Evolutionary conservation across 2,888 invertebrate genomes (phyloP).

Genomic region (Dyspetes luteomarginatus): DNA sequence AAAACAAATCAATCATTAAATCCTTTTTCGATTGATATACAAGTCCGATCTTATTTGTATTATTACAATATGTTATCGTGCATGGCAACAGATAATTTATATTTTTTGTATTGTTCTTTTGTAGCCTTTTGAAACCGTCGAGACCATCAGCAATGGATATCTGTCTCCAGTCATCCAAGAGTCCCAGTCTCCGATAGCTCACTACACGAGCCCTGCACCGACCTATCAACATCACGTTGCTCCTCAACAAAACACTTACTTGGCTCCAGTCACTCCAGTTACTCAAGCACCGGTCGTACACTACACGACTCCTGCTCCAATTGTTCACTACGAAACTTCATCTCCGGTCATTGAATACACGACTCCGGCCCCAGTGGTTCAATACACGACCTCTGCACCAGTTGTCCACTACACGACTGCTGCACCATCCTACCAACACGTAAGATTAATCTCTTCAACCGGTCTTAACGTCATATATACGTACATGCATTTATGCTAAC

Average conservation of each 20-base stretch:
- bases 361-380: too few species aligned
- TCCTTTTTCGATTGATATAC: neutral
- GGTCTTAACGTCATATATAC: too few species aligned
- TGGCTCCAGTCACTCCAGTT: conserved; percentile 29
- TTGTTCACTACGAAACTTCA: too few species aligned
- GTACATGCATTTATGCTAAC: too few species aligned
- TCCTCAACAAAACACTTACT: conserved; percentile 21
- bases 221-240: neutral
- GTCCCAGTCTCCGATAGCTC: neutral
- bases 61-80: too few species aligned
- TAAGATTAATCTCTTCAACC: neutral
- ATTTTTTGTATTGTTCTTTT: neutral
- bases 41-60: neutral
- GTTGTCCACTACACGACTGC: too few species aligned
- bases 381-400: too few species aligned
- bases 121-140: conserved; percentile 8
- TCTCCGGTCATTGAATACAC: neutral
- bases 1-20: neutral
- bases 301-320: conserved; percentile 49
- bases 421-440: conserved; percentile 5
- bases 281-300: neutral
- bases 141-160: conserved; percentile 18
- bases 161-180: neutral
- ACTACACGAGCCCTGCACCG: neutral
- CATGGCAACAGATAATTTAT: too few species aligned